A percentile compares a stretch with the other conserved stretches of the same genome.
Evolutionary conservation across 35 echinoderm and acorn worm genomes (phyloP).

Genomic region (Apostichopus japonicus): DNA sequence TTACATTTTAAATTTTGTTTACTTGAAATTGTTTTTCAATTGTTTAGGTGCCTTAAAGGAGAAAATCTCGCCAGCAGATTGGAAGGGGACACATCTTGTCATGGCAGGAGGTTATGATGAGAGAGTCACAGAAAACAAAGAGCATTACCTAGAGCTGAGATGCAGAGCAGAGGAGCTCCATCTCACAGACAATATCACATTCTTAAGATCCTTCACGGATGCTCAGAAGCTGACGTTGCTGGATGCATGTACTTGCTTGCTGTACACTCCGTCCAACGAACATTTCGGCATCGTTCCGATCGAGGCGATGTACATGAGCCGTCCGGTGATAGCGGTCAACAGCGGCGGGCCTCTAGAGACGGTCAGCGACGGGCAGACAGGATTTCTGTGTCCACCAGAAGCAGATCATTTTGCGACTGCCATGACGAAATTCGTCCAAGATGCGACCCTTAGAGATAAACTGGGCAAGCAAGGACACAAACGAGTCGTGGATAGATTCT

Average conservation of each 20-base stretch:
- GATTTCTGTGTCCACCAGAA: constrained; percentile 69
- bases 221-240: constrained; percentile 83
- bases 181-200: constrained; percentile 77
- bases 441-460: constrained; percentile 60
- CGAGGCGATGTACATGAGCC: constrained; percentile 96
- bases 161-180: constrained; percentile 61
- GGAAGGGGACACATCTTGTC: constrained; percentile 78
- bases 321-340: constrained; percentile 95
- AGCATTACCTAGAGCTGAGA: constrained; percentile 89
- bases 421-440: constrained; percentile 87
- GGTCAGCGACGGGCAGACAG: constrained; percentile 71
- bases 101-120: constrained; percentile 99
- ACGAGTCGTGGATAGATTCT: constrained; percentile 82
- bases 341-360: constrained; percentile 97
- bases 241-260: constrained; percentile 78
- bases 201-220: constrained; percentile 91
- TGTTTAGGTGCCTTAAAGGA: constrained; percentile 70
- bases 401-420: constrained; percentile 72
- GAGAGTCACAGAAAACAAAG: constrained; percentile 85
- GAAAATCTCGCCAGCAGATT: constrained; percentile 52
- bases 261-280: constrained; percentile 95
- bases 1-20: not conserved
- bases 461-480: constrained; percentile 76
- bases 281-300: constrained; percentile 98
- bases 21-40: not conserved